Conservation (phyloP, 2,888 invertebrate species). For the Opisthograptis luteolata region DNA sequence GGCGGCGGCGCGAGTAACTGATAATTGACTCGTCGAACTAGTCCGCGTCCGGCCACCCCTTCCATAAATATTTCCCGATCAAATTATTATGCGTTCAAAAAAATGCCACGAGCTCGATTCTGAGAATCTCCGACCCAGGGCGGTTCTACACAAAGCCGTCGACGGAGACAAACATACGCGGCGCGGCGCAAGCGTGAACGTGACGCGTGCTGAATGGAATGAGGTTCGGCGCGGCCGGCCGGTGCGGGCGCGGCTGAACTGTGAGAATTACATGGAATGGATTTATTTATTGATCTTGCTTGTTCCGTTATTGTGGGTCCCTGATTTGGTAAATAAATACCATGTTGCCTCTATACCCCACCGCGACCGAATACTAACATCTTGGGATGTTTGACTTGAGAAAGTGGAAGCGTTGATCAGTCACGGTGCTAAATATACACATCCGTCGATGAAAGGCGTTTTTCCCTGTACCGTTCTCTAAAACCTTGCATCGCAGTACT, state of each 20-base stretch:
- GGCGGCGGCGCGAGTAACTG: conserved; percentile 54
- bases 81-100: conserved; percentile 82
- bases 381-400: conserved; percentile 53
- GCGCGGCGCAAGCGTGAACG: conserved; percentile 45
- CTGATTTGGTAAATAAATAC: conserved; percentile 65
- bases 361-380: conserved; percentile 16
- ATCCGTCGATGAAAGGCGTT: conserved; percentile 47
- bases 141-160: conserved; percentile 74
- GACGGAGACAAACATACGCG: conserved; percentile 55
- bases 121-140: conserved; percentile 72
- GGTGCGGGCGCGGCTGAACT: conserved; percentile 46
- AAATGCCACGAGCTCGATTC: conserved; percentile 80
- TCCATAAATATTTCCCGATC: conserved; percentile 84
- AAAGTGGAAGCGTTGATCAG: conserved; percentile 42
- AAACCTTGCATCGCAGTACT: conserved; percentile 33
- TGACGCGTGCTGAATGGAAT: conserved; percentile 72
- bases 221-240: conserved; percentile 69
- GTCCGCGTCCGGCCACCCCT: conserved; percentile 76
- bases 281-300: conserved; percentile 80
- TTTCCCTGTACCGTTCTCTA: conserved; percentile 36
- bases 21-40: conserved; percentile 80
- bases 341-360: conserved; percentile 53
- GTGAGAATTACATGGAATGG: conserved; percentile 81
- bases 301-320: conserved; percentile 74
- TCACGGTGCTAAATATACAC: conserved; percentile 51